Percentiles rank a stretch among this genome's conserved stretches.
phyloP scores from a whole-genome alignment of 2,113 vertebrate species.

The Benitochromis conjunctus region DNA sequence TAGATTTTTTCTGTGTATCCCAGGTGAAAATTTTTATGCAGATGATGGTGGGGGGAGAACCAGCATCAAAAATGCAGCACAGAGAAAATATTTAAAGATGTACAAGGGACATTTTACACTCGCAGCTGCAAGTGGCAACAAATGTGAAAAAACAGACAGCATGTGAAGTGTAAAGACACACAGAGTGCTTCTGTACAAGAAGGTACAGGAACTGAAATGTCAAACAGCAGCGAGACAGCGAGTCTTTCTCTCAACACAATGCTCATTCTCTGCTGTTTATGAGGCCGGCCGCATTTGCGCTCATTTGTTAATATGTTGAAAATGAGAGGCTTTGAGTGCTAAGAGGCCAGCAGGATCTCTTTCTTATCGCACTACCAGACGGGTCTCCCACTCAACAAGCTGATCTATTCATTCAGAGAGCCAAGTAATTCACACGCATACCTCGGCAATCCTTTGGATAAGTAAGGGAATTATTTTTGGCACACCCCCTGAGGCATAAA shows the following conservation, averaged over 20 bases:
- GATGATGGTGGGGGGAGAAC: background rate
- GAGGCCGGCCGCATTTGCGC: background rate
- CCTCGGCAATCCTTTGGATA: background rate
- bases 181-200: background rate
- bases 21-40: constrained; percentile 18
- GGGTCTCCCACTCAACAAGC: background rate
- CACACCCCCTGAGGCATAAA: background rate
- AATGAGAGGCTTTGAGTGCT: background rate
- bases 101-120: background rate
- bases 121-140: background rate
- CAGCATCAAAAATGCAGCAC: background rate
- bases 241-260: background rate
- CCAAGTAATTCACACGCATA: background rate
- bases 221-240: background rate
- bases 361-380: background rate
- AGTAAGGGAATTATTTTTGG: background rate
- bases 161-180: background rate
- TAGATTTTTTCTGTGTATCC: background rate
- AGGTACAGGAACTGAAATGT: background rate
- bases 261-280: background rate
- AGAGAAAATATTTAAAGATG: background rate
- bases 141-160: background rate
- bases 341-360: background rate
- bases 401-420: background rate
- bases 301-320: background rate